phyloP scores from a whole-genome alignment of 1,140 invertebrate genomes.

The Micrasema longulum region DNA sequence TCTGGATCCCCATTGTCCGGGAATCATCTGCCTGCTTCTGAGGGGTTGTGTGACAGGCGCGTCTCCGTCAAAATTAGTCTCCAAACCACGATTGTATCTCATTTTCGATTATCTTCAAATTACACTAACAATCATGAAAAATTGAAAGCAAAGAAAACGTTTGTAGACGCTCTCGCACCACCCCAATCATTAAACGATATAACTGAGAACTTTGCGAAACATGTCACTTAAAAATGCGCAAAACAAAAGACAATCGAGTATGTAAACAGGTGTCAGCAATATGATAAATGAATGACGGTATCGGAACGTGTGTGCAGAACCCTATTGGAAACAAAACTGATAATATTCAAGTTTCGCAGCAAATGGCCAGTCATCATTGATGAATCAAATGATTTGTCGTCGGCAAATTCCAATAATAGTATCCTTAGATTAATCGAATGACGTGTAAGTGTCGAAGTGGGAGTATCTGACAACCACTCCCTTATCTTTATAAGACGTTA shows the following conservation, averaged over 20 bases:
- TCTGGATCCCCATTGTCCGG: constrained; percentile 41
- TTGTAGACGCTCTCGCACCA: no score
- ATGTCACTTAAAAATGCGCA: constrained; percentile 21
- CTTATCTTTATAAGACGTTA: constrained; percentile 34
- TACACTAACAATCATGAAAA: neutral
- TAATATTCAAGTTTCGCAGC: neutral
- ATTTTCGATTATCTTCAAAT: constrained; percentile 3
- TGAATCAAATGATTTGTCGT: constrained; percentile 30
- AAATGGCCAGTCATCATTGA: neutral
- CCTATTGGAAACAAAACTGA: neutral
- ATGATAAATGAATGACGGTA: neutral
- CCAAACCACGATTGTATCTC: constrained; percentile 32
- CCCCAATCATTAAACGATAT: no score
- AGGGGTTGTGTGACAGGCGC: constrained; percentile 51
- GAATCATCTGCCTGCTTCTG: neutral
- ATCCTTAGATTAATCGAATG: constrained; percentile 6
- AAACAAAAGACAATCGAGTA: neutral
- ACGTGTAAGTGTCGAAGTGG: constrained; percentile 30
- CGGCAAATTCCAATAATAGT: neutral
- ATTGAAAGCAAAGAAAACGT: no score
- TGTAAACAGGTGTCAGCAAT: constrained; percentile 36
- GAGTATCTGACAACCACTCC: constrained; percentile 46
- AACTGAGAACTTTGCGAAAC: no score
- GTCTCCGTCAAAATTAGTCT: constrained; percentile 50
- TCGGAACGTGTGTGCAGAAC: neutral